phyloP scores from a whole-genome alignment of 2,797 vertebrate genomes.

The Clarias laeviceps region DNA sequence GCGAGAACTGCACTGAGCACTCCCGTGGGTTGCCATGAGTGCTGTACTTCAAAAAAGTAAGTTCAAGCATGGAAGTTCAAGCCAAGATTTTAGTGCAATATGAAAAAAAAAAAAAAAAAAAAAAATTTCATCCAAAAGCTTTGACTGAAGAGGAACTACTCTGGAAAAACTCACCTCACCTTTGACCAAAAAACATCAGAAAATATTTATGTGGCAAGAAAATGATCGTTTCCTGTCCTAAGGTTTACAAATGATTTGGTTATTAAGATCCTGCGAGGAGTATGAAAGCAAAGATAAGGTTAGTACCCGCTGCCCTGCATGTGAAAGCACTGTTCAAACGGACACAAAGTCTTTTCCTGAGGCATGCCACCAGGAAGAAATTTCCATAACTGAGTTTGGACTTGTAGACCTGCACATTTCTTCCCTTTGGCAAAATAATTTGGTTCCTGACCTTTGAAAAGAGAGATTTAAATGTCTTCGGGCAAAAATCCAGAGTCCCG shows the following conservation, averaged over 20 bases:
- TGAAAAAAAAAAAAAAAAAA: neutral
- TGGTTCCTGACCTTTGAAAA: conserved; percentile 76
- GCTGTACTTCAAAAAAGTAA: conserved; percentile 32
- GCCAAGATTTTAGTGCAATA: neutral
- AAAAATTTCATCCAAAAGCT: conserved; percentile 23
- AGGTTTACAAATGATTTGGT: conserved; percentile 28
- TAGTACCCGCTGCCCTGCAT: conserved; percentile 34
- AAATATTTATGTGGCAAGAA: neutral
- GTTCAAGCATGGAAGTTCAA: conserved; percentile 19
- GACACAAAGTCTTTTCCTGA: conserved; percentile 46
- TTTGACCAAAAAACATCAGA: conserved; percentile 4
- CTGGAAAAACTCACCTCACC: conserved; percentile 11
- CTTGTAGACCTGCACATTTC: conserved; percentile 67
- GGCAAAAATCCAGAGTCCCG: conserved; percentile 73
- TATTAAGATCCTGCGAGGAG: conserved; percentile 33
- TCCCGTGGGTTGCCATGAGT: conserved; percentile 15
- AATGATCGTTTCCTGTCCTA: conserved; percentile 20
- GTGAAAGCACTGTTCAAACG: conserved; percentile 45
- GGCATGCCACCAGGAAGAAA: conserved; percentile 61
- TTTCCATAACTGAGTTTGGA: conserved; percentile 69
- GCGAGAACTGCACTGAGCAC: neutral
- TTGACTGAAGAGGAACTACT: neutral
- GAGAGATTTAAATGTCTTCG: conserved; percentile 78
- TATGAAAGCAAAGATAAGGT: conserved; percentile 13
- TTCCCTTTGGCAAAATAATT: conserved; percentile 74